phyloP scores from a whole-genome alignment of 37 sponge, comb jelly and placozoan species.

The Mnemiopsis leidyi region DNA sequence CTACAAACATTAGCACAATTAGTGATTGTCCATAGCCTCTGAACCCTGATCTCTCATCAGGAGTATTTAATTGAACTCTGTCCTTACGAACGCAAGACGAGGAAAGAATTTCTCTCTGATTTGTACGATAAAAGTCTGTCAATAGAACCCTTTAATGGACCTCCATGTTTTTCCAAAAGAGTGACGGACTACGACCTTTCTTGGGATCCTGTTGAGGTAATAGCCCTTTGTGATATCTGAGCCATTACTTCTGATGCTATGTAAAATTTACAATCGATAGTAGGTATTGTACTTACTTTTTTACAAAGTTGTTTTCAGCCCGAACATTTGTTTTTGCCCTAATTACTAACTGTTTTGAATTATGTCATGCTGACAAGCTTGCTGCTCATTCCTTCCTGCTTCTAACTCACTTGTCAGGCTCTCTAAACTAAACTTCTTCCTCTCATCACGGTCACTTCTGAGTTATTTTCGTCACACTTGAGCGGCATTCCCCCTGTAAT shows the following conservation, averaged over 20 bases:
- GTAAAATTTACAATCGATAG: too few relatives aligned
- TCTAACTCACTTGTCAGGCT: neutral
- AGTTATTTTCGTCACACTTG: neutral
- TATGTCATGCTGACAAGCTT: neutral
- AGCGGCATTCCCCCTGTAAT: neutral
- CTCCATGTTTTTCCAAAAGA: conserved; percentile 12
- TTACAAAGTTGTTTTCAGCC: too few relatives aligned
- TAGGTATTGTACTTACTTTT: too few relatives aligned
- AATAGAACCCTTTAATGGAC: conserved; percentile 22
- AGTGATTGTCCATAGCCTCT: neutral
- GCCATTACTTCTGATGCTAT: too few relatives aligned
- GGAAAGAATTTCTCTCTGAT: conserved; percentile 35
- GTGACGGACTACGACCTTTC: neutral
- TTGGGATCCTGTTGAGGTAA: neutral
- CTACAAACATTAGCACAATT: neutral
- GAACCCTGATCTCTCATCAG: neutral
- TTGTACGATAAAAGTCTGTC: conserved; percentile 49
- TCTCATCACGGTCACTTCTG: neutral
- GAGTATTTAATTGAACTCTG: neutral
- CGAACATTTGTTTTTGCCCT: too few relatives aligned
- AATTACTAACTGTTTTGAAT: neutral
- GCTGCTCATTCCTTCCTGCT: neutral
- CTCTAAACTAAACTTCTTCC: neutral
- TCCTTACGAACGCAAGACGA: conserved; percentile 32
- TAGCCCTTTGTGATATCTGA: too few relatives aligned